Base-by-base conservation (phyloP, 2,113 vertebrate genomes). In the Dasyurus viverrinus region DNA sequence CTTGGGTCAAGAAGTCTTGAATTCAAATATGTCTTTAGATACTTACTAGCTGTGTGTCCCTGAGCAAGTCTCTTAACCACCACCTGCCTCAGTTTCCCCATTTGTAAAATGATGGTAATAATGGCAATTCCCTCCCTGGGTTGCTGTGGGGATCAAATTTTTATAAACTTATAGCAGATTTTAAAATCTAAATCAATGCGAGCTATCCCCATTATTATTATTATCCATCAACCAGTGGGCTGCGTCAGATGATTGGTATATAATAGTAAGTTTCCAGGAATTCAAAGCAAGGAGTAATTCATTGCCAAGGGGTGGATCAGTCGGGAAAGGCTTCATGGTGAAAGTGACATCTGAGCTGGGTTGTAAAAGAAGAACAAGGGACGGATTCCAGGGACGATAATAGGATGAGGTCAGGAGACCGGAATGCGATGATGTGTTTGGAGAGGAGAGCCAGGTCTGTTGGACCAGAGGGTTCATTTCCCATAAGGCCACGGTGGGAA, bases 291-390 rank as follows among this genome's bases (percentile, higher is more conserved):
- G 36, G 14, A n/a, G 19, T 84, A 84, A 84, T 60, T 8, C 42
- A 25, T 42, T 53, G 60, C 60, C 30, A 68, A 68, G 12, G 30
- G 60, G 12, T 36, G 30, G 48, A 50, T 23, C 48, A 48, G 90
- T 54, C 89, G 42, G 91, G 93, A 89, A 96, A 89, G 89, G 2
- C 93, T 89, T 94, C 92, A 5, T 0, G 11, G 93, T 42, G 47
- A 53, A 36, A 36, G 60, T 7, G n/a, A 53, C 12, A 12, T 22
- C 36, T 7, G 22, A 16, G 19, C 23, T 48, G 8, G 53, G 23
- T 36, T 14, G 5, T 30, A 23, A 89, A 89, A 89, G 46, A 23
- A 46, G 84, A 84, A 42, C 16, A 19, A 90, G 54, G 92, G 7
- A 36, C 22, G 26, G n/a, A 8, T 76, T 54, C 30, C 27, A 46